Evolutionary conservation across 2,888 invertebrate species (phyloP), one percentile per base, ranked within the genome.

Genomic region (Drosophila testacea): DNA sequence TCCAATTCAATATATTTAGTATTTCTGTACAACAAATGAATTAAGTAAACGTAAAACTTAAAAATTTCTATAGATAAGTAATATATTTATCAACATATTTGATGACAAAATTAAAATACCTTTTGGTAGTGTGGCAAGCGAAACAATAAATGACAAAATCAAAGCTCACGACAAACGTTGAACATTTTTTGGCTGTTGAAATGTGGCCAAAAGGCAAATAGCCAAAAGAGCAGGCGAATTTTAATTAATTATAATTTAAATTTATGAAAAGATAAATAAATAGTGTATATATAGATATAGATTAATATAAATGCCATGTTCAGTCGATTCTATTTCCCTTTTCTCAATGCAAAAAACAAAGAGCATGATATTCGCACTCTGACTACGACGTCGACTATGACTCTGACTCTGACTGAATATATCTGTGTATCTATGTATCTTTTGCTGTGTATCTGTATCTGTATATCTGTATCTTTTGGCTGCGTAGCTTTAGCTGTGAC

Each of bases 61-160:
- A 22, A 22, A n/a, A n/a, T n/a, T 9, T 34, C 6, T 9, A 34
- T 9, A 1, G 9, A 9, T 34, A 34, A 9, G 10, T 30, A 30
- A 4, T 30, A 7, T 4, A 3, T 9, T 9, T 34, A 2, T 2
- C 13, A 3, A 13, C 22, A 44, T 27, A 11, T 11, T 27, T 27
- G 11, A 11, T 3, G 1, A 11, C 1, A 11, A 11, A 30, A 9
- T 6, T 1, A 0, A 22, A n/a, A 4, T 13, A 28, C 34, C 4
- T 13, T 7, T 0, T 0, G 38, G 7, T 16, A 57, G 56, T 1
- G 56, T 36, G 56, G 16, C 46, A 7, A 54, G 36, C 38, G 46
- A 10, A 13, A 55, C 13, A 27, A 77, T 67, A 81, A 85, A 74
- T 83, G 83, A 83, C 86, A 83, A 83, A 86, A 79, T 83, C 84